Base-by-base conservation (phyloP, 2,797 vertebrate species). In the Momotus momota region DNA sequence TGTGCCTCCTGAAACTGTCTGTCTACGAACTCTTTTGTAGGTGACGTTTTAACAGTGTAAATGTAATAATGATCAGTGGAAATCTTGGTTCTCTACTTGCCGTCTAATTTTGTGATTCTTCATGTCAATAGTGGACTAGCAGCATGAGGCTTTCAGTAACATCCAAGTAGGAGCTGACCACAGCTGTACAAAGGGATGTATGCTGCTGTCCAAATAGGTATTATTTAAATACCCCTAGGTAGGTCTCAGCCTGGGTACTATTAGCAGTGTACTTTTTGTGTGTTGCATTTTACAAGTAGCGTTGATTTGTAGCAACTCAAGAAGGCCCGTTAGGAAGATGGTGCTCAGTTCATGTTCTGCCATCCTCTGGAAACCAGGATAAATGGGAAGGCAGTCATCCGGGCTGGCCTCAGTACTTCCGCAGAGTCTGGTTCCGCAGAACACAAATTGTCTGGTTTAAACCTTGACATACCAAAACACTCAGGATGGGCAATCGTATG, bases 151-250 rank as follows among this genome's bases (percentile, higher is more conserved):
- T 94, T 91, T 91, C 54, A 20, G 57, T 84, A 81, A 58, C 43
- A 62, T 46, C 18, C 35, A 61, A 65, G 64, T 10, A 51, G 27
- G 18, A 41, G 20, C 33, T 38, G 33, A 40, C 55, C 25, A 11
- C 21, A 69, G 31, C 31, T 69, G 7, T 65, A 48, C 21, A 35
- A 69, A 80, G 23, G 19, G 21, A 17, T 51, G 6, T 23, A 12
- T 0, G 0, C 15, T 81, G 16, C 43, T 67, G 25, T 58, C n/a
- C 14, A 23, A 20, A 25, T 7, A 48, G 38, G 8, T 67, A 8
- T 58, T 33, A 7, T 3, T 89, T 38, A 75, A 83, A 38, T 20
- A 65, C 4, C 31, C 14, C 17, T 45, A 8, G 7, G 31, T 78
- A 8, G 7, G 31, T 78, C 31, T 25, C 49, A 74, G 55, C 22